These are phyloP conservation scores for Mormyrus iriodes DNA, from an alignment of 2,113 vertebrate species.

Conservation along the genomic window DNA sequence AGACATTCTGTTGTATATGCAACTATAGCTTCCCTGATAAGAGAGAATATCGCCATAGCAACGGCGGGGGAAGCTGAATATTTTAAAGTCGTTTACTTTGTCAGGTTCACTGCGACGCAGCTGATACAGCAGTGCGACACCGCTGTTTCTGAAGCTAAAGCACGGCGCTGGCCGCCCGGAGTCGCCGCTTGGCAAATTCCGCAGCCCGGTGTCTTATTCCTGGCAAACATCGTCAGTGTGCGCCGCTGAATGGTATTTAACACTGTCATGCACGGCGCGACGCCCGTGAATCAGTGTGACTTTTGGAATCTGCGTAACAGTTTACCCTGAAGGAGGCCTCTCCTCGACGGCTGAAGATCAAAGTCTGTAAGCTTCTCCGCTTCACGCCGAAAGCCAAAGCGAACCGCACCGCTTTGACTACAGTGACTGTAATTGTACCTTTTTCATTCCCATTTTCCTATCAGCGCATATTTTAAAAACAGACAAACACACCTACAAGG, in stretches of 20 bases:
- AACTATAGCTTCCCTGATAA: slow-evolving; percentile 9
- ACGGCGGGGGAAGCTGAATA: slow-evolving; percentile 4
- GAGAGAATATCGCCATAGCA: slow-evolving; percentile 15
- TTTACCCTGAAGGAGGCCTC: no score
- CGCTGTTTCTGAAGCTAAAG: not conserved
- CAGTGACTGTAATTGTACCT: not conserved
- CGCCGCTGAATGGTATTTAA: not conserved
- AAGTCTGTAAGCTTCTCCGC: not conserved
- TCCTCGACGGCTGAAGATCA: not conserved
- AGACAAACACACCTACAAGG: not conserved
- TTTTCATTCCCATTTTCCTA: not conserved
- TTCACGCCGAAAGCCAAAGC: not conserved
- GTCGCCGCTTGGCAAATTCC: not conserved
- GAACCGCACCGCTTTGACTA: not conserved
- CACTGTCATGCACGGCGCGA: not conserved
- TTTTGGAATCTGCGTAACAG: no score
- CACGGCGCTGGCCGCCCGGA: not conserved
- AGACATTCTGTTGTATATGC: not conserved
- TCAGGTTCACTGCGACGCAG: no score
- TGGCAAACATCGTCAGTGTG: not conserved
- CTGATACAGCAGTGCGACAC: not conserved
- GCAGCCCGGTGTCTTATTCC: no score
- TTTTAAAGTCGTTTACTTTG: slow-evolving; percentile 10
- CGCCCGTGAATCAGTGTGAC: not conserved
- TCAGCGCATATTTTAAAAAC: not conserved